Evolutionary conservation across 2,113 vertebrate genomes (phyloP).

Genomic region (Tympanuchus pallidicinctus): DNA sequence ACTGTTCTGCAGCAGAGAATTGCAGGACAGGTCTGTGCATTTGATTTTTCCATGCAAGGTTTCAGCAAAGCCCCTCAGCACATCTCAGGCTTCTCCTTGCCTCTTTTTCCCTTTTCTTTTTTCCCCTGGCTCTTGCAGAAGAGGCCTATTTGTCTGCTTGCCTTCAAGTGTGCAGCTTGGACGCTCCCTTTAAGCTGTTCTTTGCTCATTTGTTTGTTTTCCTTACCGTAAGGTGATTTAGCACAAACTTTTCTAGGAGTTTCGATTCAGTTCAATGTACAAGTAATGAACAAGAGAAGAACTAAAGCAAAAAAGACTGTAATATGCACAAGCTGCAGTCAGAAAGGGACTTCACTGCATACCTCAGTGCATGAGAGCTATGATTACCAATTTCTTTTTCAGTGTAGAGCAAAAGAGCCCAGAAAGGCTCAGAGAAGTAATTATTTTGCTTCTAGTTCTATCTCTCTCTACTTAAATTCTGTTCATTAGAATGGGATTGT

Average conservation of each 20-base stretch:
- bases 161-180: not conserved
- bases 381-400: not conserved
- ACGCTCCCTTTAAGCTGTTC: not conserved
- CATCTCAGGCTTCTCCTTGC: rapidly evolving
- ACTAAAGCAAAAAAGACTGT: not conserved
- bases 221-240: not conserved
- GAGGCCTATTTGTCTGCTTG: slow-evolving; percentile 1
- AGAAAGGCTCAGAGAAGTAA: not conserved
- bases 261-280: slow-evolving; percentile 8
- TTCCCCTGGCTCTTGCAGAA: rapidly evolving
- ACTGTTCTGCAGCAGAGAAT: not conserved
- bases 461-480: slow-evolving; percentile 5
- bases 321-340: not conserved
- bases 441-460: slow-evolving; percentile 51
- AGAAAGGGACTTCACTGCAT: not conserved
- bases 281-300: not conserved
- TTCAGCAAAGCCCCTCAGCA: rapidly evolving
- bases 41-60: rapidly evolving
- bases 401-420: not conserved
- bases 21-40: not conserved
- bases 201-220: not conserved
- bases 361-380: not conserved
- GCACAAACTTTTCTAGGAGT: not conserved
- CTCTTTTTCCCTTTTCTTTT: not conserved
- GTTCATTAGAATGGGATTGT: slow-evolving; percentile 21